Evolutionary conservation across 2,888 invertebrate genomes (phyloP).

Genomic region (Tipula vernalis): DNA sequence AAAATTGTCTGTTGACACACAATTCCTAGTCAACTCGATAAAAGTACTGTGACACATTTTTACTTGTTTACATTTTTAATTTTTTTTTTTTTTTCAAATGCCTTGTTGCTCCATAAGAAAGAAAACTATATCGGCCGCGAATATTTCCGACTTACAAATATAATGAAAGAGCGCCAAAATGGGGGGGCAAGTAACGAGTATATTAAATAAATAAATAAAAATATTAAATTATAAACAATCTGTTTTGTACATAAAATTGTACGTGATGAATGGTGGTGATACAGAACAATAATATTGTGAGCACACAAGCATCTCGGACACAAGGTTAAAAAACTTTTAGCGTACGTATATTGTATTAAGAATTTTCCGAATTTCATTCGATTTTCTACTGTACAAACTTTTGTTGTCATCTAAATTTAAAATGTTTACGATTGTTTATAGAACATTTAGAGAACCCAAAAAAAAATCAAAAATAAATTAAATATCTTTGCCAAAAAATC

Average conservation of each 20-base stretch:
- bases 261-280: background rate
- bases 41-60: background rate
- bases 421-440: background rate
- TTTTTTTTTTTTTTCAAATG: background rate
- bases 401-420: background rate
- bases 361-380: background rate
- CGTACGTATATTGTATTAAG: background rate
- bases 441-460: background rate
- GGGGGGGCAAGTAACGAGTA: background rate
- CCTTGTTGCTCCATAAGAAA: background rate
- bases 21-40: background rate
- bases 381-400: background rate
- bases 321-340: background rate
- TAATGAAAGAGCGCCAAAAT: background rate
- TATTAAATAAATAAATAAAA: background rate
- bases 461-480: background rate
- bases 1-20: background rate
- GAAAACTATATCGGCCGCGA: background rate
- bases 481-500: background rate
- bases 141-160: background rate
- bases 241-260: background rate
- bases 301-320: background rate
- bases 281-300: background rate
- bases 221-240: background rate
- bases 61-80: background rate